Conservation (phyloP, 2,888 invertebrate species). For the Bombylius major region DNA sequence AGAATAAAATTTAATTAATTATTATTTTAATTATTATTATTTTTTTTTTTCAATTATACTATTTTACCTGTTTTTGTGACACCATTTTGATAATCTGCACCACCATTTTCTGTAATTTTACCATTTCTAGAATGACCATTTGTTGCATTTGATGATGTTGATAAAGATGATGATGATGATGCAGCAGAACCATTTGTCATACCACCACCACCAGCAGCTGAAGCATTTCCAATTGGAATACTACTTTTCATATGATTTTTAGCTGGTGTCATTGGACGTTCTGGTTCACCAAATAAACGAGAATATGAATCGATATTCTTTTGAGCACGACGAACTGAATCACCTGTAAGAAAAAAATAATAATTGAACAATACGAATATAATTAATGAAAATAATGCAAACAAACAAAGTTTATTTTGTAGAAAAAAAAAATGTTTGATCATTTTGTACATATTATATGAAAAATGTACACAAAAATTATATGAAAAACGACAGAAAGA, state of each 20-base stretch:
- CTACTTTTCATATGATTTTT: conserved; percentile 45
- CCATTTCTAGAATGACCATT: conserved; percentile 9
- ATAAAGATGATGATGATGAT: conserved; percentile 32
- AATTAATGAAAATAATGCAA: conserved; percentile 5
- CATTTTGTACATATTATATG: too few relatives aligned
- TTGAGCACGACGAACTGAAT: conserved; percentile 30
- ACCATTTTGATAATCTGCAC: conserved; percentile 20
- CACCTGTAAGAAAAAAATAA: conserved; percentile 21
- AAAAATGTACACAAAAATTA: too few relatives aligned
- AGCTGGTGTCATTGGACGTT: conserved; percentile 39
- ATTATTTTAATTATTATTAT: neutral
- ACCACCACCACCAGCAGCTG: neutral
- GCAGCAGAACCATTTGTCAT: conserved; percentile 26
- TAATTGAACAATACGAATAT: neutral
- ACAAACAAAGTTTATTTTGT: neutral
- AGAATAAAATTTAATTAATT: neutral
- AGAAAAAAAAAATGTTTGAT: neutral
- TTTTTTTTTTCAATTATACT: neutral
- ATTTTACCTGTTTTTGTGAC: conserved; percentile 28
- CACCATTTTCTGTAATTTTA: conserved; percentile 10
- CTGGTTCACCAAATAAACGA: conserved; percentile 44
- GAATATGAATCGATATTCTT: conserved; percentile 41
- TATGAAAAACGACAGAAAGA: too few relatives aligned
- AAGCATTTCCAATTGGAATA: conserved; percentile 38
- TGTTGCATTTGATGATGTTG: conserved; percentile 30